phyloP scores from a whole-genome alignment of 1,140 invertebrate species.

The Branchinecta lynchi region DNA sequence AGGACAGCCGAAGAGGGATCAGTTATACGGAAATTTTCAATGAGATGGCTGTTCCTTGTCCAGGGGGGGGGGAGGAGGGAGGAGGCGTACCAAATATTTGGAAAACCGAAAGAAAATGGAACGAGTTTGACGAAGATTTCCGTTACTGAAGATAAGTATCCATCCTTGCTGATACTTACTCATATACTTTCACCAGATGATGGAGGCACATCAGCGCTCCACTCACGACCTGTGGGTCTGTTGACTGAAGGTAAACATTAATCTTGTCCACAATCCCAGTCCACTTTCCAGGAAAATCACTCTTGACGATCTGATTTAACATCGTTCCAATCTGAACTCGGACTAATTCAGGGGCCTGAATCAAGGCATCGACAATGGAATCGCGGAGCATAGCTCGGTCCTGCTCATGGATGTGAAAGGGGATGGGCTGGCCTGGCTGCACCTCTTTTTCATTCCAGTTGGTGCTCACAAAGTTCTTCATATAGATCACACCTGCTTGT shows the following conservation, averaged over 20 bases:
- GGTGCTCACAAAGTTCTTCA: constrained; percentile 83
- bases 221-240: constrained; percentile 71
- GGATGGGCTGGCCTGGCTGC: constrained; percentile 49
- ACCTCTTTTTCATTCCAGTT: constrained; percentile 73
- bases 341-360: constrained; percentile 76
- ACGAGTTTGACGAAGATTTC: background rate
- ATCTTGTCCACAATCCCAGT: constrained; percentile 91
- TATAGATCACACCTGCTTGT: constrained; percentile 88
- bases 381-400: constrained; percentile 84
- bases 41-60: too few species aligned
- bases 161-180: constrained; percentile 39
- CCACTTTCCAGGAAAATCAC: constrained; percentile 92
- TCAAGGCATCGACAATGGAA: constrained; percentile 83
- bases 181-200: constrained; percentile 90
- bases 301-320: constrained; percentile 78
- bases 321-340: constrained; percentile 80
- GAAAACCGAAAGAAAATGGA: background rate
- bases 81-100: too few species aligned
- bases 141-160: background rate
- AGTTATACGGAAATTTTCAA: too few species aligned
- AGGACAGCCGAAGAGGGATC: too few species aligned
- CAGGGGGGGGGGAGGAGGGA: too few species aligned
- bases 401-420: constrained; percentile 87
- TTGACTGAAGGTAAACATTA: constrained; percentile 57
- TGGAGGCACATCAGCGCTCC: constrained; percentile 81